phyloP scores from a whole-genome alignment of 2,797 vertebrate species.

The Clarias laeviceps region DNA sequence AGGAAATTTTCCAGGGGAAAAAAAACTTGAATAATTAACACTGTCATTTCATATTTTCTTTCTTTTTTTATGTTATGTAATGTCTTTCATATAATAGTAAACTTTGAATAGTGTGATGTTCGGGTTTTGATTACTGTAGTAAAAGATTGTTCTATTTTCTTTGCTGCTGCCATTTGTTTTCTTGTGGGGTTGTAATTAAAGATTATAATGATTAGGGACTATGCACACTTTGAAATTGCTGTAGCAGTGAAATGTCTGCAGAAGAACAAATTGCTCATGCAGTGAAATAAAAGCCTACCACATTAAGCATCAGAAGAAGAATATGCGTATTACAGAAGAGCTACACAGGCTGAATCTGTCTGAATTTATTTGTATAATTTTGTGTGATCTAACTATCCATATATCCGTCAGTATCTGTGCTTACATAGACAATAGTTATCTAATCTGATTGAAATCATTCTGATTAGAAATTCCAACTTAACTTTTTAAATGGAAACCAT shows the following conservation, averaged over 20 bases:
- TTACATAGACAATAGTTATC: no score
- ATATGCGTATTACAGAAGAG: background rate
- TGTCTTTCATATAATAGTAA: slow-evolving; percentile 7
- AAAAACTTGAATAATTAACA: background rate
- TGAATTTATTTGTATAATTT: background rate
- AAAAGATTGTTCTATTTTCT: slow-evolving; percentile 1
- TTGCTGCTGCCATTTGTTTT: slow-evolving; percentile 4
- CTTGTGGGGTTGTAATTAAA: background rate
- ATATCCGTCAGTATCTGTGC: background rate
- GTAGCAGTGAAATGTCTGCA: background rate
- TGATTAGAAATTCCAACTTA: no score
- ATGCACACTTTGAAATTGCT: slow-evolving; percentile 6
- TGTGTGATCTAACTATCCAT: no score
- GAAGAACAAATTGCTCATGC: slow-evolving; percentile 3
- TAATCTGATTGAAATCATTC: no score
- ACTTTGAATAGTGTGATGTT: slow-evolving; percentile 1
- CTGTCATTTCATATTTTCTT: background rate
- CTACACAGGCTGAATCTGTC: background rate
- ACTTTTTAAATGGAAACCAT: no score
- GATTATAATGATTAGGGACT: slow-evolving; percentile 11
- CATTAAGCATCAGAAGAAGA: background rate
- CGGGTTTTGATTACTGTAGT: background rate
- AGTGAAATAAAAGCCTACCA: background rate
- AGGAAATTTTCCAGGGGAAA: background rate
- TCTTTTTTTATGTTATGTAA: background rate